A percentile compares a stretch with the other conserved stretches of the same genome.
Conservation (phyloP, 2,888 invertebrate species). For the Brachyptera putata region DNA sequence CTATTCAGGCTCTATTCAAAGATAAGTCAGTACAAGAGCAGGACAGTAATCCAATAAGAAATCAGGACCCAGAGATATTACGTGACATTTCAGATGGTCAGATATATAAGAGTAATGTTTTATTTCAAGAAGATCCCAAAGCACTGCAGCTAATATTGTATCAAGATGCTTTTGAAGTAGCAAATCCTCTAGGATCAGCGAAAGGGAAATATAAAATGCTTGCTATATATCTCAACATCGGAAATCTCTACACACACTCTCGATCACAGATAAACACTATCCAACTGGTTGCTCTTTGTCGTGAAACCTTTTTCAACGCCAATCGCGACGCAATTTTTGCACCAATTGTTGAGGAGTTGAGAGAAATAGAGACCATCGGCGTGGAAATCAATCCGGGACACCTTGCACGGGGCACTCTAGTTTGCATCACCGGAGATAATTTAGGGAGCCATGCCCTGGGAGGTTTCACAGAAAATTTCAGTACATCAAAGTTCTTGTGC, state of each 20-base stretch:
- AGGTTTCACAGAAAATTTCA: slow-evolving; percentile 34
- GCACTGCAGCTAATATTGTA: too few relatives aligned
- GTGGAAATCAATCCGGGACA: slow-evolving; percentile 15
- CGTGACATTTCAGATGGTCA: slow-evolving; percentile 36
- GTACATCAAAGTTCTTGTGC: slow-evolving; percentile 32
- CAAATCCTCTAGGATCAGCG: too few relatives aligned
- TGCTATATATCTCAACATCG: too few relatives aligned
- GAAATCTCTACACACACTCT: too few relatives aligned
- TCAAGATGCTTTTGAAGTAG: too few relatives aligned
- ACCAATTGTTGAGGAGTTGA: slow-evolving; percentile 29
- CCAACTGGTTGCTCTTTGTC: too few relatives aligned
- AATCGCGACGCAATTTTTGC: slow-evolving; percentile 26
- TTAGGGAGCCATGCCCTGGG: slow-evolving; percentile 35
- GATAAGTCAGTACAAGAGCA: slow-evolving; percentile 31
- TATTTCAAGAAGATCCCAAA: too few relatives aligned
- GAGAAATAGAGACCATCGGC: slow-evolving; percentile 24
- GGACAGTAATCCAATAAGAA: slow-evolving; percentile 10
- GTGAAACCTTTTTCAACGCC: too few relatives aligned
- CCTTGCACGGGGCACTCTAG: slow-evolving; percentile 25
- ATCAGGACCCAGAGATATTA: slow-evolving; percentile 28
- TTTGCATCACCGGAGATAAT: slow-evolving; percentile 35
- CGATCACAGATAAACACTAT: too few relatives aligned
- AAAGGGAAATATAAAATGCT: too few relatives aligned
- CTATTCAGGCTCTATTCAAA: slow-evolving; percentile 29
- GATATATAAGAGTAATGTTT: too few relatives aligned